These are phyloP conservation scores for Cerastoderma edule DNA, from an alignment of 2,888 invertebrate species.

Conservation along the genomic window DNA sequence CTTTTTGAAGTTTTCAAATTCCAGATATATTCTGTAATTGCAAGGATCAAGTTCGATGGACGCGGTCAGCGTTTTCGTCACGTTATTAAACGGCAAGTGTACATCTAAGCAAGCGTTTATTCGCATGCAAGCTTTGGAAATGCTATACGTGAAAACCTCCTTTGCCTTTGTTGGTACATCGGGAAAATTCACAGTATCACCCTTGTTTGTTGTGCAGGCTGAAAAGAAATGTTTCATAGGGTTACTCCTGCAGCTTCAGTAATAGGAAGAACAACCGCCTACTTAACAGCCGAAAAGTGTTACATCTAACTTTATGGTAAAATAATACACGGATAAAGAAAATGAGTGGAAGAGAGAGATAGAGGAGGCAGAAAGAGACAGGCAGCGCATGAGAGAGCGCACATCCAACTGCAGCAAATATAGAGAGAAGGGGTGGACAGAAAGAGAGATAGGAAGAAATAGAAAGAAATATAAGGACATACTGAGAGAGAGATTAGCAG, in stretches of 20 bases:
- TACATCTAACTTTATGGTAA: too few relatives aligned
- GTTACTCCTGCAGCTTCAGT: too few relatives aligned
- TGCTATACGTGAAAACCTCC: constrained; percentile 13
- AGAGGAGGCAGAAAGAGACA: too few relatives aligned
- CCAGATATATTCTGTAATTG: constrained; percentile 5
- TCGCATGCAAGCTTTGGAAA: constrained; percentile 19
- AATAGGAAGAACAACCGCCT: too few relatives aligned
- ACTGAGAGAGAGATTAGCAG: too few relatives aligned
- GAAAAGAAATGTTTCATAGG: too few relatives aligned
- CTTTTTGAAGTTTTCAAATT: constrained; percentile 25
- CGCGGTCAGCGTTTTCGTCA: constrained; percentile 26
- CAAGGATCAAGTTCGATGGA: constrained; percentile 25
- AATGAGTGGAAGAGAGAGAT: not conserved
- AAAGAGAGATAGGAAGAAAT: too few relatives aligned
- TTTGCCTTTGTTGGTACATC: not conserved
- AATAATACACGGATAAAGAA: not conserved
- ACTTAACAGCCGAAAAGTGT: too few relatives aligned
- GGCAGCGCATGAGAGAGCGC: too few relatives aligned
- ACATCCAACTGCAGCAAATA: too few relatives aligned
- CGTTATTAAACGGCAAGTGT: not conserved
- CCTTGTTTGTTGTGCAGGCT: not conserved
- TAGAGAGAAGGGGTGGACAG: too few relatives aligned
- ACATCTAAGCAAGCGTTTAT: constrained; percentile 29
- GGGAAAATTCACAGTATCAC: not conserved
- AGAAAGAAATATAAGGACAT: too few relatives aligned